Percentiles rank a stretch among this genome's conserved stretches.
Conservation (phyloP, 35 echinoderm and acorn worm genomes). For the Lytechinus variegatus region DNA sequence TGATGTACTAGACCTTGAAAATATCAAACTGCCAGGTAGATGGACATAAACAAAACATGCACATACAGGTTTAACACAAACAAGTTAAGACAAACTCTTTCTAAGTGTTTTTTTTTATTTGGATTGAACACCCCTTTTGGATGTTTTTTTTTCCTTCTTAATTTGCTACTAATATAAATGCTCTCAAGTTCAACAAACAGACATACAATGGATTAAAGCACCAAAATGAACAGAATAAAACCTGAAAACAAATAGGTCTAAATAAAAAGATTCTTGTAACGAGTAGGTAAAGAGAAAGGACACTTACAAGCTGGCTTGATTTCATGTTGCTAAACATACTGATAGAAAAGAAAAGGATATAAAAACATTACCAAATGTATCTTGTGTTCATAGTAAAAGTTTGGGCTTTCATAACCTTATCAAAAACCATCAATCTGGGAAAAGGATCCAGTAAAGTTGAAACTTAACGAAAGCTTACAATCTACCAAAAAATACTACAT, state of each 20-base stretch:
- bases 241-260: constrained; percentile 47
- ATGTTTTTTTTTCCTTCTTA: neutral
- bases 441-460: neutral
- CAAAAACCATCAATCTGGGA: neutral
- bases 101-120: neutral
- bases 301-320: constrained; percentile 46
- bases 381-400: neutral
- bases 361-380: constrained; percentile 21
- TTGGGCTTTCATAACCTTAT: neutral
- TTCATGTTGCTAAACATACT: constrained; percentile 47
- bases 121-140: neutral
- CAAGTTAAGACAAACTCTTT: neutral
- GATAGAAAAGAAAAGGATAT: constrained; percentile 48
- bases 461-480: neutral
- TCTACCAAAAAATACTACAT: neutral
- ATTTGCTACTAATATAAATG: constrained; percentile 27
- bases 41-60: constrained; percentile 19
- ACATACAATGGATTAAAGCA: constrained; percentile 39
- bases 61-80: constrained; percentile 5
- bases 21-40: neutral
- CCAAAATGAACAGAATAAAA: constrained; percentile 49
- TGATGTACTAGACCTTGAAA: no score
- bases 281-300: constrained; percentile 39
- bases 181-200: constrained; percentile 40
- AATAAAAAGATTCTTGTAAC: constrained; percentile 30